Evolutionary conservation across 2,113 vertebrate species (phyloP), one percentile per base, ranked within the genome.

Genomic region (Ochotona curzoniae): DNA sequence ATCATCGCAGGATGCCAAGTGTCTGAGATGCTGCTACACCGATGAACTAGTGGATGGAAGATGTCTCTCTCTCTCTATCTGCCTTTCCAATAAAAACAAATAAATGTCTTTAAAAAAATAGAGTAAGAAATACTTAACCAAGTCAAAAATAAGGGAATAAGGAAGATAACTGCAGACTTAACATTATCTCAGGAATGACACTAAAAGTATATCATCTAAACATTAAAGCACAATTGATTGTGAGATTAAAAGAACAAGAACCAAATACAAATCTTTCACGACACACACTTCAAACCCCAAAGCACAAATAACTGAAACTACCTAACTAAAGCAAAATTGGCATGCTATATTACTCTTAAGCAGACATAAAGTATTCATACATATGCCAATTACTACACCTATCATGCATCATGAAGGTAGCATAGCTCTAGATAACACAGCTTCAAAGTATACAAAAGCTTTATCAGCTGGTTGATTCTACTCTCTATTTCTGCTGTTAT

Each of bases 191-290:
- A 60, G 26, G 75, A 83, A 84, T 38, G 87, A 74, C 5, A 89
- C 28, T 47, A 83, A 88, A 91, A 93, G 44, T 47, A 87, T 90
- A 79, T 5, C 63, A 30, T 32, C 35, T 70, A 67, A 83, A 96
- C 38, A 89, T 5, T 51, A 69, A 88, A 93, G 47, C 64, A 90
- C 23, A 80, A 89, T 76, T 76, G 44, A 87, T 69, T 78, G n/a
- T 91, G 75, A 91, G 64, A 57, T 14, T 54, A 78, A 90, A 92
- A 85, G 35, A 80, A 49, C 26, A 95, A 47, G 21, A 47, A 14
- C 10, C 13, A 76, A 78, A 17, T 38, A 70, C 54, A 82, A 69
- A 71, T 51, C 32, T 74, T 70, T 44, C 2, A 25, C 11, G 66
- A 90, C 12, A 86, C 6, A 85, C 0, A 38, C 18, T 83, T 79